These are phyloP conservation scores for Sebastes schlegelii DNA, from an alignment of 2,113 vertebrate species.

Conservation along the genomic window DNA sequence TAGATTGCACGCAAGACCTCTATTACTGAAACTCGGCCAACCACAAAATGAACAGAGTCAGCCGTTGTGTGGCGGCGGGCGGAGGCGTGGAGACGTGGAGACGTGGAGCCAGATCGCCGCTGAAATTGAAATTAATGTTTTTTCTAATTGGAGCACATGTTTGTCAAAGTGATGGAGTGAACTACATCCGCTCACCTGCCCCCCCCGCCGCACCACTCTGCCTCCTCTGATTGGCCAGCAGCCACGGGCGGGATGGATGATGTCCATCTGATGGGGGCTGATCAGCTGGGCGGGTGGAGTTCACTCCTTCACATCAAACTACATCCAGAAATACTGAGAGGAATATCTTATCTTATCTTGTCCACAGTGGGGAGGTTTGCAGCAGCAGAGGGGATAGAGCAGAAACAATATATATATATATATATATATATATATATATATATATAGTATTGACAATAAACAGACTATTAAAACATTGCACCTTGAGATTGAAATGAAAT, in stretches of 20 bases:
- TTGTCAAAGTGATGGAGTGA: conserved; percentile 67
- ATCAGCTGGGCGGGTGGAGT: not conserved
- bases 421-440: too few relatives aligned
- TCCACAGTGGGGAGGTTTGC: too few relatives aligned
- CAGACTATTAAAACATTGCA: too few relatives aligned
- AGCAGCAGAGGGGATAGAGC: too few relatives aligned
- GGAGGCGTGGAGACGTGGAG: conserved; percentile 27
- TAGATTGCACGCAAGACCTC: conserved; percentile 63
- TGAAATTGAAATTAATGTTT: conserved; percentile 75
- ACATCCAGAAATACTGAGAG: too few relatives aligned
- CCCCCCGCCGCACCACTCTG: not conserved
- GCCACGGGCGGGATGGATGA: conserved; percentile 25
- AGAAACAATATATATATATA: too few relatives aligned
- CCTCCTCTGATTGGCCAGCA: conserved; percentile 47
- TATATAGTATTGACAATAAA: too few relatives aligned
- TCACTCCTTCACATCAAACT: too few relatives aligned
- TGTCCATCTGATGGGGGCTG: not conserved
- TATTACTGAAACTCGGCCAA: conserved; percentile 75
- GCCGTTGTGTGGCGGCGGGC: conserved; percentile 53
- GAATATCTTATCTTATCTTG: too few relatives aligned
- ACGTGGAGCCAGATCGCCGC: conserved; percentile 28
- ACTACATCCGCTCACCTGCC: conserved; percentile 61
- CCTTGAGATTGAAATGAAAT: too few relatives aligned
- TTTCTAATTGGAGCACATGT: conserved; percentile 78
- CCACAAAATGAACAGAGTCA: conserved; percentile 78